These are phyloP conservation scores for Antennarius maculatus DNA, from an alignment of 2,797 vertebrate genomes.

Conservation along the genomic window DNA sequence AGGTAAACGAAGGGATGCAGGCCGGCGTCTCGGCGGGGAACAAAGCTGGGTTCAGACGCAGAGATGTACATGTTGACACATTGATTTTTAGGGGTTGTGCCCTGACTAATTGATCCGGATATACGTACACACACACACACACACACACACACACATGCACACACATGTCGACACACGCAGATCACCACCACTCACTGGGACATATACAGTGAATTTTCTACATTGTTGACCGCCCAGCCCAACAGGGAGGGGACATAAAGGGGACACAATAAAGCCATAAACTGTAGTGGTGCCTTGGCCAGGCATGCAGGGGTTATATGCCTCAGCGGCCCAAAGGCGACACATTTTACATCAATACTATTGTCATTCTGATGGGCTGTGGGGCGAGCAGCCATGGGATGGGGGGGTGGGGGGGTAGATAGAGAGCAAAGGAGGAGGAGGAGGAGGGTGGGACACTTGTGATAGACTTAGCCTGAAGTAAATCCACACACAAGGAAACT, in stretches of 20 bases:
- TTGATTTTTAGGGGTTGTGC: conserved; percentile 57
- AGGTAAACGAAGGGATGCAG: conserved; percentile 41
- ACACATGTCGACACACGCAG: conserved; percentile 31
- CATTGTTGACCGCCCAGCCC: conserved; percentile 76
- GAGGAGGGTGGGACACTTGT: conserved; percentile 63
- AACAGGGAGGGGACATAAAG: conserved; percentile 69
- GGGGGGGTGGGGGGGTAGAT: conserved; percentile 26
- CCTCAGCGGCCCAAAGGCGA: conserved; percentile 80
- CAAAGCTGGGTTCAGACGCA: neutral
- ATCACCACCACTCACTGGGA: conserved; percentile 23
- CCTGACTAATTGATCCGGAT: conserved; percentile 75
- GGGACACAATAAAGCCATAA: conserved; percentile 85
- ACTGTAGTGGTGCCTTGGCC: conserved; percentile 72
- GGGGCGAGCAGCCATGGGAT: conserved; percentile 67
- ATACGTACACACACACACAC: conserved; percentile 16
- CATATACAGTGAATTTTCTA: conserved; percentile 77
- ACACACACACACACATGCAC: neutral
- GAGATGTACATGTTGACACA: conserved; percentile 35
- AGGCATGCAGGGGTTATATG: conserved; percentile 76
- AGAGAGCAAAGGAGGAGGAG: conserved; percentile 30
- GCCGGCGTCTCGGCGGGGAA: conserved; percentile 21
- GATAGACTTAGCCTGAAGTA: conserved; percentile 70
- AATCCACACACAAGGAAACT: conserved; percentile 68
- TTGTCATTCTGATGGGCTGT: conserved; percentile 83
- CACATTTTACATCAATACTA: conserved; percentile 82